Percentiles rank a stretch among this genome's conserved stretches.
Conservation (phyloP, 2,888 invertebrate genomes). For the Amorpha juglandis region DNA sequence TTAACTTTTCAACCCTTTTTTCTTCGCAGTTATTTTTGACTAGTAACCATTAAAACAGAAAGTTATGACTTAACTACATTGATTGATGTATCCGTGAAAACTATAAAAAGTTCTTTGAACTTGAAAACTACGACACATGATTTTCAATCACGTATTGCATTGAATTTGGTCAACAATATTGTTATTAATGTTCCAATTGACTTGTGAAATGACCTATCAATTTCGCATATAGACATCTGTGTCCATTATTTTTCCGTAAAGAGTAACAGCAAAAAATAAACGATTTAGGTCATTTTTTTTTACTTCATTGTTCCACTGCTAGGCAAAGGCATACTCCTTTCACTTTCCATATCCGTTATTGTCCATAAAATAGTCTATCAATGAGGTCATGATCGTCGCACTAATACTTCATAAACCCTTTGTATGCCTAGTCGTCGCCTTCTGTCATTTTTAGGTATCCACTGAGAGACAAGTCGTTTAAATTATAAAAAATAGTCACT, state of each 20-base stretch:
- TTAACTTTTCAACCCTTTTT: too few relatives aligned
- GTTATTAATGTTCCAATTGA: slow-evolving; percentile 52
- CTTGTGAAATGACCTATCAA: slow-evolving; percentile 44
- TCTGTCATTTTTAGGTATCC: too few relatives aligned
- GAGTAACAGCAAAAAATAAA: not conserved
- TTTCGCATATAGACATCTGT: slow-evolving; percentile 29
- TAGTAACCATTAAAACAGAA: slow-evolving; percentile 45
- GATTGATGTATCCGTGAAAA: slow-evolving; percentile 64
- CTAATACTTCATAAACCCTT: too few relatives aligned
- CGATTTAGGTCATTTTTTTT: not conserved
- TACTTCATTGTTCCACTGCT: not conserved
- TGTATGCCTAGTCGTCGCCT: too few relatives aligned
- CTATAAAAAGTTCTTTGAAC: slow-evolving; percentile 68
- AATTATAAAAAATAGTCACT: too few relatives aligned
- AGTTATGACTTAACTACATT: slow-evolving; percentile 64
- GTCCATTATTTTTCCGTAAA: not conserved
- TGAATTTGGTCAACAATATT: slow-evolving; percentile 46
- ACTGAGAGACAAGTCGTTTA: too few relatives aligned
- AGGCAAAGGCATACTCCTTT: too few relatives aligned
- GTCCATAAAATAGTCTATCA: too few relatives aligned
- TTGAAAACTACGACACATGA: slow-evolving; percentile 48
- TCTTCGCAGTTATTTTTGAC: not conserved
- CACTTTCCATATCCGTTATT: too few relatives aligned
- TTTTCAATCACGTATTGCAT: slow-evolving; percentile 35
- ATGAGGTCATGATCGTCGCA: too few relatives aligned